Base-by-base conservation (phyloP, 2,113 vertebrate genomes). In the Archilochus colubris region DNA sequence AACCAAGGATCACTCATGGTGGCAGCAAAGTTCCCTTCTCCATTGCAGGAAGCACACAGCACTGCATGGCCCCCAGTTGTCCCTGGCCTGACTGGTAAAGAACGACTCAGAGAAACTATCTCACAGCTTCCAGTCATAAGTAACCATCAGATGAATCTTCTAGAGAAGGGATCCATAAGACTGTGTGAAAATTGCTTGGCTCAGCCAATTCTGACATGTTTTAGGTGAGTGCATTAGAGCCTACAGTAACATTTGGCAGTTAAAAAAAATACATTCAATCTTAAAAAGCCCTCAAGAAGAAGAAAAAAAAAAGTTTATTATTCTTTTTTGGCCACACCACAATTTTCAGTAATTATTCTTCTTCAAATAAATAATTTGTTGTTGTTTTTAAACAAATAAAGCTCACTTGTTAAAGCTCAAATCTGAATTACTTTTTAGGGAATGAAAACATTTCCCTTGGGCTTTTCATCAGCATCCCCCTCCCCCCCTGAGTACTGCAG, bases 51-150 rank as follows among this genome's bases (percentile, higher is more conserved):
- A n/a, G 21, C 54, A 40, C 25, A 9, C 66, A 31, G 12, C 59
- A 3, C 3, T 2, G 30, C 54, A 13, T 3, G 13, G 12, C 67
- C 33, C 14, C 1, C 12, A 3, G 33, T 2, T 77, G 43, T 10
- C 50, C 28, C 70, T 31, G 66, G 66, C 16, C 43, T 22, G 14
- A 53, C 23, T 44, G 76, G 55, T 16, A 33, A 27, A 22, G 36
- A 25, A 72, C 53, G 36, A 18, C 36, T 19, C 48, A 8, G 75
- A 43, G 55, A 17, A 86, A 22, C 24, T n/a, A 9, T 10, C n/a
- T 57, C 53, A 21, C 30, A 28, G 18, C 53, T 54, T 18, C 53
- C 40, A 36, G 33, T 40, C 74, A 15, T 0, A 2, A 36, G 54
- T 43, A 15, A 11, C 66, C 38, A 5, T 8, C 5, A 2, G 18